A percentile compares a stretch with the other conserved stretches of the same genome.
phyloP scores from a whole-genome alignment of 2,888 invertebrate species.

The Micropterix aruncella region DNA sequence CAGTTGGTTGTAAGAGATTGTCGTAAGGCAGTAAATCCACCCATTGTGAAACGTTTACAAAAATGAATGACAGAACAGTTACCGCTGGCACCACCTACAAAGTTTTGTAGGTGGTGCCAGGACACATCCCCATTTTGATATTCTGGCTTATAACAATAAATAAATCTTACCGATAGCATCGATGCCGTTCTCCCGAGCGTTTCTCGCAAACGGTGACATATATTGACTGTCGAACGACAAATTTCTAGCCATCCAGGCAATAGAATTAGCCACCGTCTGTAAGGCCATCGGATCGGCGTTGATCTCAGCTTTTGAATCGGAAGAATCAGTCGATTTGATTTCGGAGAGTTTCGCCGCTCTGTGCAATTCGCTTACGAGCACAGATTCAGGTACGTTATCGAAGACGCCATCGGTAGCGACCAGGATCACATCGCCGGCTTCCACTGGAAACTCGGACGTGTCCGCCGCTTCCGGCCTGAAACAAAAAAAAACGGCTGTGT shows the following conservation, averaged over 20 bases:
- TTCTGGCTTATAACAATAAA: no score
- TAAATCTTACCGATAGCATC: slow-evolving; percentile 65
- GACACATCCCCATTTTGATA: neutral
- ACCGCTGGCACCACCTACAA: no score
- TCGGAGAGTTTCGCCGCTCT: slow-evolving; percentile 34
- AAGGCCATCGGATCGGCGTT: slow-evolving; percentile 59
- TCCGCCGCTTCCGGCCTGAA: slow-evolving; percentile 82
- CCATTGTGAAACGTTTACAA: no score
- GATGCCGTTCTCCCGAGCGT: slow-evolving; percentile 86
- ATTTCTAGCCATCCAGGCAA: slow-evolving; percentile 90
- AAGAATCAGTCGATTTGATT: slow-evolving; percentile 17
- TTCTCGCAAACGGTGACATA: slow-evolving; percentile 90
- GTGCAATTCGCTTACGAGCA: slow-evolving; percentile 74
- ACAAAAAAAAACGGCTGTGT: slow-evolving; percentile 12
- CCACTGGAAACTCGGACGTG: slow-evolving; percentile 73
- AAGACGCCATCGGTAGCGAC: slow-evolving; percentile 97
- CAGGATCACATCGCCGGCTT: slow-evolving; percentile 88
- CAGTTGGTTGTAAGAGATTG: no score
- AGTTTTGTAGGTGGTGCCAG: neutral
- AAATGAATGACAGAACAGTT: no score
- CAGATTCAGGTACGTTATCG: slow-evolving; percentile 89
- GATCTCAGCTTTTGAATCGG: no score
- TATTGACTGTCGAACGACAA: slow-evolving; percentile 90
- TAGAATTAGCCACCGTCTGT: slow-evolving; percentile 85
- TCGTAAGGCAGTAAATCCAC: no score